Evolutionary conservation across 2,888 invertebrate species (phyloP), one percentile per base, ranked within the genome.

Genomic region (Lepidochrysops patricia): DNA sequence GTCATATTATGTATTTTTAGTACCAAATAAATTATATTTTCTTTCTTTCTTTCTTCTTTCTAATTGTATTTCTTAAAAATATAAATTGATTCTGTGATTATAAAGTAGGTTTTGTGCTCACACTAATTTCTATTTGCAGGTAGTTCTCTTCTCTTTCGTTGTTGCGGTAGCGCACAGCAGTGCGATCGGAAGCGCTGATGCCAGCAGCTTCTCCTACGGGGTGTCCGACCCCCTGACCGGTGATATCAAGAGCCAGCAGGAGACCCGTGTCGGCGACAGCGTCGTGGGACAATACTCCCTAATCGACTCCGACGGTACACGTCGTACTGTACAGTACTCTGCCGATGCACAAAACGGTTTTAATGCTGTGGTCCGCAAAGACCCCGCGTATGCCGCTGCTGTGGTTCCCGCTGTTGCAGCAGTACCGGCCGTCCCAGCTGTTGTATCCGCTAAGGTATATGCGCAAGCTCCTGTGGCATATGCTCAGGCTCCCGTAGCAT

Each of bases 351-450:
- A 81, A 59, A 77, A 72, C 61, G 90, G 90, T 19, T 90, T 90
- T 78, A 90, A 89, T 76, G 90, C 90, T 49, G 80, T 90, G 50
- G 90, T 90, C 0, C 84, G 82, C 72, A 86, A 82, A 67, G 87
- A 85, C 72, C 76, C 78, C 6, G 75, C 82, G 13, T 70, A 73
- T 49, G 71, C 68, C 58, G 74, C 76, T 9, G 67, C 26, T 4
- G 54, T 37, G 19, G 25, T 23, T 27, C 60, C 35, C 12, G 58
- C 29, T 23, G 23, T 65, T 57, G 64, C 49, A 5, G 50, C 50
- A 27, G 50, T 26, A n/a, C 26, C 26, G 4, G 29, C 7, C 25
- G 19, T 5, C 50, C 50, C 2, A n/a, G 35, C 58, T 6, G 26
- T 52, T 12, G 25, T 52, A 7, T 50, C 58, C 4, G 50, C 49